Base-by-base conservation (phyloP, 2,888 invertebrate genomes). In the Mesorhabditis sp. region DNA sequence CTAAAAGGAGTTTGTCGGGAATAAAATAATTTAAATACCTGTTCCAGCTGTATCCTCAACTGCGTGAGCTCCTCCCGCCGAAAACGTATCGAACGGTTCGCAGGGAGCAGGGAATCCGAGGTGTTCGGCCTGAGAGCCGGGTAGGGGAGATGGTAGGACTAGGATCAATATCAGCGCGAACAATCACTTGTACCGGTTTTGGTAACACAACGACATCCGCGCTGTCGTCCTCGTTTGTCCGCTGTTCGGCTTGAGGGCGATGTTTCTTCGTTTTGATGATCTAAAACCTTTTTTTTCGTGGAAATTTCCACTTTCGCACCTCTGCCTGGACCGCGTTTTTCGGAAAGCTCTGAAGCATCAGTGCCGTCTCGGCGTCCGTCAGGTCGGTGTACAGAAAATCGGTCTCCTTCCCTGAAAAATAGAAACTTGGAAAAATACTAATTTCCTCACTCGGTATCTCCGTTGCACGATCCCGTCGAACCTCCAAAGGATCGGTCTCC, bases 1-100 rank as follows among this genome's bases (percentile, higher is more conserved):
- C 58, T 50, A 50, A 50, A 50, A 50, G n/a, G n/a, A 50, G 58
- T 50, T 50, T 50, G 58, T 13, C n/a, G 58, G n/a, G 58, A 50
- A 50, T 2, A 50, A 50, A 10, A 50, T 13, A n/a, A 50, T 13
- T n/a, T 50, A 50, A 13, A 10, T 50, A 50, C 58, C n/a, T 50
- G 58, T 50, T 50, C 58, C 7, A 50, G 2, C n/a, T 50, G 58
- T 13, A n/a, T 50, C 58, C n/a, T 50, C 58, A 50, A n/a, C 58
- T 50, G 58, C n/a, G 58, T n/a, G 58, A 13, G 7, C n/a, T 50
- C 58, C 10, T n/a, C 7, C 10, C n/a, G 10, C 58, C 58, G 58
- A 50, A 50, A 50, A 10, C n/a, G 7, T 50, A 13, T 50, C 7
- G 58, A n/a, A 13, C 58, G 10, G 58, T 50, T 50, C 10, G 10